Evolutionary conservation across 2,888 invertebrate genomes (phyloP), one percentile per base, ranked within the genome.

Genomic region (Homarus gammarus): DNA sequence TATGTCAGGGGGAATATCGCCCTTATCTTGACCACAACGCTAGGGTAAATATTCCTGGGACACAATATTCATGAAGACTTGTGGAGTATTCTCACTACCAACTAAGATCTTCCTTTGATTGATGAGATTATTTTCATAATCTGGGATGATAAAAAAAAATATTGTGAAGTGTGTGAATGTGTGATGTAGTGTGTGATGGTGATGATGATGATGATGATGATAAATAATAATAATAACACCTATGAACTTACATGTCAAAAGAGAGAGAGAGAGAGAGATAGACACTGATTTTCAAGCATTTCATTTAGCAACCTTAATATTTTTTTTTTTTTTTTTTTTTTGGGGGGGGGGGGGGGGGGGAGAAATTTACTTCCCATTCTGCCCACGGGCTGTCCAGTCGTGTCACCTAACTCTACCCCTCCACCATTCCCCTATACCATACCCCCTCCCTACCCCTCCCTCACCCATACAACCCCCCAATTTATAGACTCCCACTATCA

Each of bases 11-110:
- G 38, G 70, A 82, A 15, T 40, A 40, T 82, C 44, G 31, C 38
- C 70, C 82, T 44, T 82, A 56, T 56, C 56, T 27, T 22, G 79
- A 36, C 51, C 15, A 38, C 15, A 18, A 22, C 15, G 31, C 44
- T 18, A 49, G 27, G 82, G 36, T 2, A 18, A 31, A 40, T 38
- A 75, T 81, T 82, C 49, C 70, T 31, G 36, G 5, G 36, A 38
- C 72, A 49, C 36, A 72, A 83, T 83, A 83, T 83, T 83, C 83
- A 83, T 83, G 83, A 72, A 83, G 51, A 72, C 72, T n/a, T 70
- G 44, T 68, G 83, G 83, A 83, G 72, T 83, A 83, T 83, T 83
- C 83, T 72, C 83, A 83, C 83, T 51, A 18, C 27, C 51, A 33
- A 51, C 49, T 3, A 38, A 49, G 83, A 83, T 83, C 72, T 83